Evolutionary conservation across 1,140 invertebrate genomes (phyloP), one percentile per base, ranked within the genome.

Genomic region (Ostrea edulis): DNA sequence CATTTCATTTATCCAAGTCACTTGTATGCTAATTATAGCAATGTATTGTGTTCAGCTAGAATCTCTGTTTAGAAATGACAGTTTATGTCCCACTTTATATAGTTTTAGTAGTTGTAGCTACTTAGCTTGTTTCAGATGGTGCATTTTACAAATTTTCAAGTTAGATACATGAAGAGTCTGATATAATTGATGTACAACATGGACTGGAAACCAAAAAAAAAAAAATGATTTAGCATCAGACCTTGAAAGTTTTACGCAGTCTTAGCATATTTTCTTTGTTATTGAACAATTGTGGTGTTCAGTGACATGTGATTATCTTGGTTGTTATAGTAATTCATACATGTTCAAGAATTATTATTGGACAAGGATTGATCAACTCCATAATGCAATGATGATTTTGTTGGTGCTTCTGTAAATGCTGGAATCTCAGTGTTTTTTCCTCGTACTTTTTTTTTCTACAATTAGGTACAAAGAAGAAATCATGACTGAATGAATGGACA

Each of bases 21-120:
- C 25, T 14, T 68, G 65, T 77, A 77, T 77, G 8, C 25, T 25
- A 77, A 35, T 14, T 77, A 77, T 77, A 77, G 68, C 68, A 77
- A 77, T 77, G 68, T 77, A 77, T 77, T 77, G 68, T 77, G 68
- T 77, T 77, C 68, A 77, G 68, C 68, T 77, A 77, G 68, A 77
- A 77, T 77, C 68, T 77, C 68, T 77, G 25, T 77, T 25, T 77
- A 77, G 25, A 25, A 17, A 29, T 29, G 68, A 77, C 68, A 77
- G 35, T 77, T 77, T 22, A 77, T 77, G 68, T 77, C 68, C 22
- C 25, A 12, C 22, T 71, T 11, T 35, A 77, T 22, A 35, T 35
- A 29, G 22, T 25, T 77, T 22, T 35, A 77, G 8, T 77, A 71
- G 68, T 77, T 29, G 25, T 35, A 77, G 68, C 55, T 20, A n/a